phyloP scores from a whole-genome alignment of 2,888 invertebrate species.

The Auanema sp. region DNA sequence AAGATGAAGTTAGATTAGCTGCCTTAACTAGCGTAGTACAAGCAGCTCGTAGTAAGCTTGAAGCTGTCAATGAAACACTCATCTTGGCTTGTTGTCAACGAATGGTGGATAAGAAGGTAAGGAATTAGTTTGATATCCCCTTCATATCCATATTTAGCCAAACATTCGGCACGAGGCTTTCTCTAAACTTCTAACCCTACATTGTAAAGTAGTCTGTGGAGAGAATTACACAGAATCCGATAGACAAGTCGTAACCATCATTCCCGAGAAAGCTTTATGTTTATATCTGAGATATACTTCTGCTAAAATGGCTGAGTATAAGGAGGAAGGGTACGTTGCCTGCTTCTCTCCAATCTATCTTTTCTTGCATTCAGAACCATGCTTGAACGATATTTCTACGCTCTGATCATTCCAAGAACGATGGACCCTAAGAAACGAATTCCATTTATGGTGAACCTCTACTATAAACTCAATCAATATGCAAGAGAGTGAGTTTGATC shows the following conservation, averaged over 20 bases:
- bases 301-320: constrained; percentile 9
- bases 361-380: constrained; percentile 20
- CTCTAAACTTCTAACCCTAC: constrained; percentile 24
- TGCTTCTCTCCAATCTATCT: constrained; percentile 3
- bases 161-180: constrained; percentile 25
- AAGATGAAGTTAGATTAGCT: constrained; percentile 25
- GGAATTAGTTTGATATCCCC: not conserved
- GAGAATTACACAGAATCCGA: constrained; percentile 33
- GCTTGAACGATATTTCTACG: constrained; percentile 30
- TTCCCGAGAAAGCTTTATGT: constrained; percentile 23
- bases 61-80: constrained; percentile 41
- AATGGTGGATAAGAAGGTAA: constrained; percentile 32
- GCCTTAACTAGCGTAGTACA: constrained; percentile 22
- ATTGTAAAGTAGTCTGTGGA: constrained; percentile 18
- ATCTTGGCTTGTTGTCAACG: constrained; percentile 28
- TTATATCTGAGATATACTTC: constrained; percentile 13
- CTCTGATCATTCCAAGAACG: constrained; percentile 27
- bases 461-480: constrained; percentile 20
- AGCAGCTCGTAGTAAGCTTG: constrained; percentile 35
- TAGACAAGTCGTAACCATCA: constrained; percentile 28
- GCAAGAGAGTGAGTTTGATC: constrained; percentile 14
- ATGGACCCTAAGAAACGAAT: constrained; percentile 20
- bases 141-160: constrained; percentile 14
- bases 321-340: constrained; percentile 28
- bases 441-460: constrained; percentile 25